These are phyloP conservation scores for Hermetia illucens DNA, from an alignment of 1,140 invertebrate species.

Conservation along the genomic window DNA sequence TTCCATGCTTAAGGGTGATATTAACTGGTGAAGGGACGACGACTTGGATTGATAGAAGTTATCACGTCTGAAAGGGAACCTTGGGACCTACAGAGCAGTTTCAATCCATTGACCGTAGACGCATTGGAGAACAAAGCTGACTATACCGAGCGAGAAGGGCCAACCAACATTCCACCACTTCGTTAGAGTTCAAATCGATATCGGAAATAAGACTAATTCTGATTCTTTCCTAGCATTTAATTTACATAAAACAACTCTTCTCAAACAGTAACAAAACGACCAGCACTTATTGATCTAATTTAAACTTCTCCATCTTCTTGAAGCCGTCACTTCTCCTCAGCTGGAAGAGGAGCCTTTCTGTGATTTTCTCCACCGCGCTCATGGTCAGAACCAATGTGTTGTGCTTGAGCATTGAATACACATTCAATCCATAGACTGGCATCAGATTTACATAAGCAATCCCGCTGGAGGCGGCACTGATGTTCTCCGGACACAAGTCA, in stretches of 20 bases:
- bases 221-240: too few species aligned
- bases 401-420: conserved; percentile 90
- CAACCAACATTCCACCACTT: too few species aligned
- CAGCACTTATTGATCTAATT: conserved; percentile 33
- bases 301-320: conserved; percentile 33
- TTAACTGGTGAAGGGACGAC: too few species aligned
- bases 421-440: conserved; percentile 82
- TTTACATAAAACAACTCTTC: conserved; percentile 3
- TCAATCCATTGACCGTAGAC: too few species aligned
- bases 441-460: conserved; percentile 83
- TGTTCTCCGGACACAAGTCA: conserved; percentile 77
- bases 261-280: conserved; percentile 1
- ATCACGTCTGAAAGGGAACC: too few species aligned
- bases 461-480: conserved; percentile 59
- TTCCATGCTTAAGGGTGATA: too few species aligned
- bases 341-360: conserved; percentile 70
- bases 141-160: background rate
- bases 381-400: conserved; percentile 83
- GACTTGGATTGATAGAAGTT: too few species aligned
- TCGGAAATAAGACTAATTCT: too few species aligned
- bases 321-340: conserved; percentile 48
- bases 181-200: too few species aligned
- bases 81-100: too few species aligned
- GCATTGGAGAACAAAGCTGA: too few species aligned
- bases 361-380: conserved; percentile 68